Base-by-base conservation (phyloP, 2,888 invertebrate species). In the Boloria euphrosyne region DNA sequence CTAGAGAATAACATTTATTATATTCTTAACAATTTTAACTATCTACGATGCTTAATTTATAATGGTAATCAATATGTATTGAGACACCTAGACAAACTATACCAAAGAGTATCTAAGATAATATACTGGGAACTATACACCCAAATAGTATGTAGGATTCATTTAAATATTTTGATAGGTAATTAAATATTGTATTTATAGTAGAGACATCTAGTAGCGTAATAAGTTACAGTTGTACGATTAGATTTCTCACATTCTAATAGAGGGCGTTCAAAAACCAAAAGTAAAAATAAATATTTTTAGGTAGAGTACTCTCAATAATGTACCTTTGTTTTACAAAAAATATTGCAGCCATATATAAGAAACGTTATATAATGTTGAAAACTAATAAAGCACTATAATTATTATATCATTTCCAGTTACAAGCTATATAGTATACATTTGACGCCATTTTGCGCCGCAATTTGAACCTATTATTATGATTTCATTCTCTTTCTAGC, bases 381-480 rank as follows among this genome's bases (percentile, higher is more conserved):
- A 3, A 53, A 31, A 10, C 13, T 22, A 4, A n/a, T 57, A 57
- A 16, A 22, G 22, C 5, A n/a, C 46, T 46, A 57, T 46, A n/a
- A 57, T n/a, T 57, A 46, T 22, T 44, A 18, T 55, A 22, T 22
- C 49, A 59, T 59, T 38, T 47, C 13, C 17, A 49, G 14, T 31
- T 47, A 59, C 46, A 59, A 47, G 13, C 13, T 59, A 38, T 47
- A 59, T 47, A 70, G 62, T 74, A 67, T 73, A 71, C 68, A 66
- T 69, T 68, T 75, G 89, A 86, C 90, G 90, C 90, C 90, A 90
- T 90, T 90, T 90, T 90, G 88, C 82, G 80, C 78, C 78, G 83
- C 81, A 81, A 81, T 81, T 81, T 76, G 71, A 77, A 78, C 72
- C 73, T 81, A 75, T 78, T 76, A 78, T 79, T 81, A 75, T 77